These are phyloP conservation scores for Agrypnia vestita DNA, from an alignment of 1,140 invertebrate species.

Conservation along the genomic window DNA sequence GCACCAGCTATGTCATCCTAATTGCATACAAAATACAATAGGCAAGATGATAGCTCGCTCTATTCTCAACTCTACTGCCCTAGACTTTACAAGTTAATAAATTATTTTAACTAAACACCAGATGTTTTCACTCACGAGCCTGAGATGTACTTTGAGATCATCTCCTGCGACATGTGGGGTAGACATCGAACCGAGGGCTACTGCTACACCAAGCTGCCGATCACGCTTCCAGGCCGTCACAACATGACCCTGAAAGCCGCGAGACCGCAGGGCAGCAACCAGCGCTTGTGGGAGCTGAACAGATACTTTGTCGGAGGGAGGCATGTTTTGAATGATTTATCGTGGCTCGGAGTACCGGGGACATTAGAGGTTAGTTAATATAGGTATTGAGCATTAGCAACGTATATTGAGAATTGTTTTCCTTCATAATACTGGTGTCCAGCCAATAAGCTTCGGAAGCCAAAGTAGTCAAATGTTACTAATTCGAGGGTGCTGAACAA, in stretches of 20 bases:
- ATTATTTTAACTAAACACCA: not conserved
- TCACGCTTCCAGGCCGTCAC: slow-evolving; percentile 62
- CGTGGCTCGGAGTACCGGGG: slow-evolving; percentile 50
- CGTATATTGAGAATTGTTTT: too few species aligned
- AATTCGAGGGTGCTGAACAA: too few species aligned
- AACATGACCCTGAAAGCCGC: slow-evolving; percentile 62
- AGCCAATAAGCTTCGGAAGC: too few species aligned
- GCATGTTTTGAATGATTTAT: slow-evolving; percentile 67
- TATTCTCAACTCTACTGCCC: too few species aligned
- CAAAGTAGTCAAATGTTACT: too few species aligned
- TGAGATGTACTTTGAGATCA: slow-evolving; percentile 67
- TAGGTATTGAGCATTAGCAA: not conserved
- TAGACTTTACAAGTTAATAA: too few species aligned
- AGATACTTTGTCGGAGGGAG: slow-evolving; percentile 70
- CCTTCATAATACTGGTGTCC: too few species aligned
- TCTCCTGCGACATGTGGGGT: slow-evolving; percentile 68
- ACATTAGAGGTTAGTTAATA: slow-evolving; percentile 26
- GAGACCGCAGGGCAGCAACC: slow-evolving; percentile 65
- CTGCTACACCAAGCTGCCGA: slow-evolving; percentile 62
- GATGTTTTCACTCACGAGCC: slow-evolving; percentile 33
- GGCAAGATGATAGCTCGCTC: too few species aligned
- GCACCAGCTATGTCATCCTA: too few species aligned
- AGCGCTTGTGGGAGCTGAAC: slow-evolving; percentile 63
- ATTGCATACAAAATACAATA: too few species aligned
- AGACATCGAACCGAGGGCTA: slow-evolving; percentile 69